A percentile compares a stretch with the other conserved stretches of the same genome.
Evolutionary conservation across 2,113 vertebrate species (phyloP).

Genomic region (Spea bombifrons): DNA sequence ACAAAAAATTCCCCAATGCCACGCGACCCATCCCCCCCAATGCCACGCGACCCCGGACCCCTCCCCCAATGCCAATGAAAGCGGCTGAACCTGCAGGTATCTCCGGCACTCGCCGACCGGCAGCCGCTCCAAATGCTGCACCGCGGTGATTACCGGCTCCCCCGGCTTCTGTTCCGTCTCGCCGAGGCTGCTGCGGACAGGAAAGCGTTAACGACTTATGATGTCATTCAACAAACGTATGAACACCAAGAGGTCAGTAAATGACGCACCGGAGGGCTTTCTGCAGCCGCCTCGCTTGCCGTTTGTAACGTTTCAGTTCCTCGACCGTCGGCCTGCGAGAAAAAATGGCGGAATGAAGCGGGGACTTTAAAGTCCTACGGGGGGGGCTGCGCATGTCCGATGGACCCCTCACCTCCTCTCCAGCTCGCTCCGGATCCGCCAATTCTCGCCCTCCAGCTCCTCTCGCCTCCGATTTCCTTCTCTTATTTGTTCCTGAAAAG

Average conservation of each 20-base stretch:
- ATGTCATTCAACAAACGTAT: too few species aligned
- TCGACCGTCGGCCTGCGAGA: conserved; percentile 65
- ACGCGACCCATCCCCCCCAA: too few species aligned
- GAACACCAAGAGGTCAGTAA: too few species aligned
- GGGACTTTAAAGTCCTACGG: too few species aligned
- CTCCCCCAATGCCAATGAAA: too few species aligned
- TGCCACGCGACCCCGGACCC: background rate
- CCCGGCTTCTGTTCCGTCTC: conserved; percentile 44
- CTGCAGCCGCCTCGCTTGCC: conserved; percentile 75
- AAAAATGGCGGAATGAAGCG: too few species aligned
- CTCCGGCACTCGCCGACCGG: conserved; percentile 57
- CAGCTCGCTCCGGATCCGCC: conserved; percentile 70
- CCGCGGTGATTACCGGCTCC: conserved; percentile 28
- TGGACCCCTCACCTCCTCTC: conserved; percentile 64
- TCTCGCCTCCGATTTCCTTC: conserved; percentile 68
- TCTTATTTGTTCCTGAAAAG: conserved; percentile 75
- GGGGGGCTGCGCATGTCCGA: too few species aligned
- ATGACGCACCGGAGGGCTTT: conserved; percentile 61
- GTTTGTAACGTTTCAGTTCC: conserved; percentile 77
- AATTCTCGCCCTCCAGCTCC: conserved; percentile 69
- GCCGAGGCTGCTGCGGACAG: background rate
- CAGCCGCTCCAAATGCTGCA: conserved; percentile 44
- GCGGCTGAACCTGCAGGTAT: conserved; percentile 63
- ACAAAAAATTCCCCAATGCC: too few species aligned
- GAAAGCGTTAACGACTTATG: too few species aligned